These are phyloP conservation scores for Narcine bancroftii DNA, from an alignment of 2,113 vertebrate genomes.

Conservation along the genomic window DNA sequence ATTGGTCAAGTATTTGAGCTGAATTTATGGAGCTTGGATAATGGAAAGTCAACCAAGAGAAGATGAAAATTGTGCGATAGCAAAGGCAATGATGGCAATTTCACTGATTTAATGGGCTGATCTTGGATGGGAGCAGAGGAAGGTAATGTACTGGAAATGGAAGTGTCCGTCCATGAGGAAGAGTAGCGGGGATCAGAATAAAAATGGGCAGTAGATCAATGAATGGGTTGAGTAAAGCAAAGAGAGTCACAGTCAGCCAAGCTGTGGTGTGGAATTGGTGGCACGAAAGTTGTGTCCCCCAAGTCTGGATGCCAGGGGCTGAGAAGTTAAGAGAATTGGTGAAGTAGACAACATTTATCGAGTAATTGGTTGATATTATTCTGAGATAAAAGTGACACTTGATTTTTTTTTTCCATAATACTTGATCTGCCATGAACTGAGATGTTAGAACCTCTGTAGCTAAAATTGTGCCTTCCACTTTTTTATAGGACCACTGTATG, in stretches of 20 bases:
- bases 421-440: no score
- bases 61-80: neutral
- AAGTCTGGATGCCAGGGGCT: neutral
- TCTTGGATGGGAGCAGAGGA: neutral
- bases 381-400: neutral
- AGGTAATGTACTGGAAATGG: neutral
- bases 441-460: neutral
- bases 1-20: no score
- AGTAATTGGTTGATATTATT: no score
- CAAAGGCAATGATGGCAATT: neutral
- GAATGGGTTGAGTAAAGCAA: no score
- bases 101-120: neutral
- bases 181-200: neutral
- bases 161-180: neutral
- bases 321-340: neutral
- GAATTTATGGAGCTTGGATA: neutral
- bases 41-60: neutral
- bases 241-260: no score
- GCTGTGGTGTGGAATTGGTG: neutral
- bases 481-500: neutral
- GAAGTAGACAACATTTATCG: no score
- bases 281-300: neutral
- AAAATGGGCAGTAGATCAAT: no score
- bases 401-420: neutral
- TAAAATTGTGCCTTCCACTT: neutral